These are phyloP conservation scores for Cremastinae sp. DNA, from an alignment of 2,888 invertebrate genomes.

Conservation along the genomic window DNA sequence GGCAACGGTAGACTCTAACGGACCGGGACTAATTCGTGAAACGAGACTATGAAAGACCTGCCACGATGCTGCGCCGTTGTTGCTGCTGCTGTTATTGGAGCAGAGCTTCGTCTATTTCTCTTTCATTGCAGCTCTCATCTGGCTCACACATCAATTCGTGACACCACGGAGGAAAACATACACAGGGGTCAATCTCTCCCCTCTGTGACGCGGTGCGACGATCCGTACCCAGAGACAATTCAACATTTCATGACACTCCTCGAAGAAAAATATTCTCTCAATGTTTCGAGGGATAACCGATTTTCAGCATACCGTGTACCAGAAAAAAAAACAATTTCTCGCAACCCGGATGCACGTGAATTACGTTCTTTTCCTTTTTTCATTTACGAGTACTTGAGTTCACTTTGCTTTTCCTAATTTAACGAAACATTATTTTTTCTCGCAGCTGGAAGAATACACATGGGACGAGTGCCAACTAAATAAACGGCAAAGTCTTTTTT, in stretches of 20 bases:
- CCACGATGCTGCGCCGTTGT: constrained; percentile 42
- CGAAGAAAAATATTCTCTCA: too few relatives aligned
- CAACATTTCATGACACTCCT: constrained; percentile 2
- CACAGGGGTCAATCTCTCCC: constrained; percentile 13
- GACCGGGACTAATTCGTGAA: constrained; percentile 72
- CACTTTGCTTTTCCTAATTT: too few relatives aligned
- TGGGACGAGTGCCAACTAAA: not conserved
- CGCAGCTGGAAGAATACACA: constrained; percentile 6
- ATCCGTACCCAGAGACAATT: not conserved
- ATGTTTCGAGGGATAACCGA: too few relatives aligned
- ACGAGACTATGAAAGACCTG: constrained; percentile 58
- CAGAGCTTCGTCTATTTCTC: constrained; percentile 44
- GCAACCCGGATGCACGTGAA: too few relatives aligned
- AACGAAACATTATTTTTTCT: too few relatives aligned
- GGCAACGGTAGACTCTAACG: constrained; percentile 67
- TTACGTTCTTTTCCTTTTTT: too few relatives aligned
- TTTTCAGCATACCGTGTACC: too few relatives aligned
- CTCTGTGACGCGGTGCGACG: constrained; percentile 20
- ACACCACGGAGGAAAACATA: constrained; percentile 39
- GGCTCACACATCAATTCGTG: constrained; percentile 50
- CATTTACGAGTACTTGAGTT: too few relatives aligned
- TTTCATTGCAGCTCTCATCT: constrained; percentile 43
- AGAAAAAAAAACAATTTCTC: too few relatives aligned
- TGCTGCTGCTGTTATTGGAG: constrained; percentile 28
- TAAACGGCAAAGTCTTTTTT: constrained; percentile 23